Evolutionary conservation across 2,797 vertebrate genomes (phyloP).

Genomic region (Coreius guichenoti): DNA sequence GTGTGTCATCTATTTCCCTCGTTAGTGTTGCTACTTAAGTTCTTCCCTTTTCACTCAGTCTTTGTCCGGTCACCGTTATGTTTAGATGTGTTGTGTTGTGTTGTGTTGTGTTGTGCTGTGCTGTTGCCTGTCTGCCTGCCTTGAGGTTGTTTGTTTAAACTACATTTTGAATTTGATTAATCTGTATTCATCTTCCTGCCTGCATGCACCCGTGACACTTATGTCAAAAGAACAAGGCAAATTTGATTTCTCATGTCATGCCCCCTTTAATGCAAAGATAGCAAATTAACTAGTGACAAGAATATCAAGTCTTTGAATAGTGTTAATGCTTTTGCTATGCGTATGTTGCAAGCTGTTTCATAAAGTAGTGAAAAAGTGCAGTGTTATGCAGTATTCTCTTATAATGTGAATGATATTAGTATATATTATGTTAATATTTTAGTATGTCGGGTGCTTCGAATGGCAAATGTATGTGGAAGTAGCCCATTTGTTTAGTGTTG

Average conservation of each 20-base stretch:
- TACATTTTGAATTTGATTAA: no score
- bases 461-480: conserved; percentile 4
- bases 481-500: background rate
- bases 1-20: no score
- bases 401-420: background rate
- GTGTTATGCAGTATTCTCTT: background rate
- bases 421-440: background rate
- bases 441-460: background rate
- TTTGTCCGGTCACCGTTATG: no score
- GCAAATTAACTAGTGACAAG: background rate
- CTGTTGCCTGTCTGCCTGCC: no score
- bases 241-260: background rate
- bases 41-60: no score
- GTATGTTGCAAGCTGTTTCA: background rate
- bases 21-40: no score
- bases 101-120: no score
- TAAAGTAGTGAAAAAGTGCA: background rate
- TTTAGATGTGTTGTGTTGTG: no score
- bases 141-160: no score
- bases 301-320: background rate
- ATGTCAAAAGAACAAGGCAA: background rate
- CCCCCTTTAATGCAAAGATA: background rate
- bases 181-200: no score
- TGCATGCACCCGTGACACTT: no score
- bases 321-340: background rate